phyloP scores from a whole-genome alignment of 2,797 vertebrate species.

The Brachyalestes nurse region DNA sequence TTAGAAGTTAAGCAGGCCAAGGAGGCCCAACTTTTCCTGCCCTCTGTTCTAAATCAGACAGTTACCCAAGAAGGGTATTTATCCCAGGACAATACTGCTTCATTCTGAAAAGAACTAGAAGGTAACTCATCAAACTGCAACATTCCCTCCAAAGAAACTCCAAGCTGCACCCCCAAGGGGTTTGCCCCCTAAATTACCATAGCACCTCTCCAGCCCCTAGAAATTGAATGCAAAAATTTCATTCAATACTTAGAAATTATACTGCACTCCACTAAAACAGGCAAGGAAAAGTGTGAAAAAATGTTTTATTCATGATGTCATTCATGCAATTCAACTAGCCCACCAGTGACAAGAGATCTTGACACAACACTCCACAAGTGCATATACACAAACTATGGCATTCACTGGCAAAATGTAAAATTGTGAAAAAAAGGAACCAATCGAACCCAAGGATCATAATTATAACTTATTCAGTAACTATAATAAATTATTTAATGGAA shows the following conservation, averaged over 20 bases:
- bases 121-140: background rate
- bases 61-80: background rate
- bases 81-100: background rate
- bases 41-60: conserved; percentile 13
- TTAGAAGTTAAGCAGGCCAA: conserved; percentile 1
- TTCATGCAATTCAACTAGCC: background rate
- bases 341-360: background rate
- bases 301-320: conserved; percentile 14
- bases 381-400: background rate
- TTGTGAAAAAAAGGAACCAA: too few species aligned
- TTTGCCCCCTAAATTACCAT: background rate
- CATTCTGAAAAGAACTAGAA: background rate
- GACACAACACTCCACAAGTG: background rate
- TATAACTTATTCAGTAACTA: background rate
- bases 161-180: background rate
- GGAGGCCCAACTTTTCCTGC: conserved; percentile 5
- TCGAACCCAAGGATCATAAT: background rate
- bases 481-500: background rate
- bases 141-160: conserved; percentile 5
- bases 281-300: background rate
- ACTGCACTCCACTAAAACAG: background rate
- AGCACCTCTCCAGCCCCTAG: background rate
- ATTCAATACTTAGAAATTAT: background rate
- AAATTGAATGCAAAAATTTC: background rate
- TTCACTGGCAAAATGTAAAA: too few species aligned